Conservation (phyloP, 2,888 invertebrate species). For the Serrognathus titanus region DNA sequence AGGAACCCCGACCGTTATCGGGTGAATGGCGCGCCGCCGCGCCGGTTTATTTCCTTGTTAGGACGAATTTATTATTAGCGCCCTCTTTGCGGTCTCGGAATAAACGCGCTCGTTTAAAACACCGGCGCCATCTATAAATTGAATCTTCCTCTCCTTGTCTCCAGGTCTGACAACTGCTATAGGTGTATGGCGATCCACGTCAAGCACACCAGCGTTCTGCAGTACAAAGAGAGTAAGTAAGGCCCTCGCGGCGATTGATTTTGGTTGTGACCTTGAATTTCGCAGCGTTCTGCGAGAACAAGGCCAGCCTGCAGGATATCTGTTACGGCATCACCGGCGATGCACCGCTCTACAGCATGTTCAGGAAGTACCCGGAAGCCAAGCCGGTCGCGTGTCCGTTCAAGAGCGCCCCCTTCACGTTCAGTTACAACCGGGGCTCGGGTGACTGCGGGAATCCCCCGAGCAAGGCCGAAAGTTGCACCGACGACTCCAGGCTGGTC, state of each 20-base stretch:
- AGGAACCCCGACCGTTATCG: too few species aligned
- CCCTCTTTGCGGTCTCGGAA: too few species aligned
- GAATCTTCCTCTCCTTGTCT: neutral
- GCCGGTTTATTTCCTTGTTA: too few species aligned
- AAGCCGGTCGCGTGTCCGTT: conserved; percentile 73
- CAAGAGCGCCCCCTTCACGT: conserved; percentile 75
- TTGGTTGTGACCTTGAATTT: conserved; percentile 19
- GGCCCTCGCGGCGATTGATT: neutral
- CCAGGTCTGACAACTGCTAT: conserved; percentile 66
- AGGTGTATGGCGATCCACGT: conserved; percentile 74
- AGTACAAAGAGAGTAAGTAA: conserved; percentile 80
- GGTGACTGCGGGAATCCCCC: conserved; percentile 73
- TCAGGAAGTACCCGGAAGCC: conserved; percentile 66
- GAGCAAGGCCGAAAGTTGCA: conserved; percentile 79
- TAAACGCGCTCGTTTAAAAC: too few species aligned
- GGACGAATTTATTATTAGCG: too few species aligned
- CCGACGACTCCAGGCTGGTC: conserved; percentile 74
- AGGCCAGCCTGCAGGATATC: conserved; percentile 58
- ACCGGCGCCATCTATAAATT: too few species aligned
- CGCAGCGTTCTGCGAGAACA: conserved; percentile 61
- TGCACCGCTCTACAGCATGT: conserved; percentile 71
- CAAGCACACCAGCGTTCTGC: conserved; percentile 72
- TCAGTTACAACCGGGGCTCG: conserved; percentile 72
- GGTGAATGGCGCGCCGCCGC: too few species aligned
- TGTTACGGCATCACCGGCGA: conserved; percentile 70